A percentile compares a stretch with the other conserved stretches of the same genome.
phyloP scores from a whole-genome alignment of 2,888 invertebrate species.

The Eupithecia vulgata region DNA sequence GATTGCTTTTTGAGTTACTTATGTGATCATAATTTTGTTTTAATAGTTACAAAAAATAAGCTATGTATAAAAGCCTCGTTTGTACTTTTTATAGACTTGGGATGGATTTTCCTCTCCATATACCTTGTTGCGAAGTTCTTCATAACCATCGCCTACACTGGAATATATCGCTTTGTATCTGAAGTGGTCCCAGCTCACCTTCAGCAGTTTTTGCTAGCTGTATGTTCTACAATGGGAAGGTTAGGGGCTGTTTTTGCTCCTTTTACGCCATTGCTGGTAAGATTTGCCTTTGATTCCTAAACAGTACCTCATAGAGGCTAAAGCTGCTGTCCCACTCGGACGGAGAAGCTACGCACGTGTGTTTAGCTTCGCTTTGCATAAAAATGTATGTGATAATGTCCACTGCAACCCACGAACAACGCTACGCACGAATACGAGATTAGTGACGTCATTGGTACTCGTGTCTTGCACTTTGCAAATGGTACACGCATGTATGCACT shows the following conservation, averaged over 20 bases:
- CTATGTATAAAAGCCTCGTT: too few species aligned
- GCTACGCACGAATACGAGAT: too few species aligned
- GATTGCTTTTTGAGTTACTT: neutral
- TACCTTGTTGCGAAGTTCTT: conserved; percentile 87
- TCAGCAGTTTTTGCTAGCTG: conserved; percentile 85
- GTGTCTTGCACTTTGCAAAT: too few species aligned
- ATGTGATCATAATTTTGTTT: neutral
- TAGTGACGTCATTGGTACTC: too few species aligned
- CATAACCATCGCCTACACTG: conserved; percentile 86
- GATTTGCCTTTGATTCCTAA: conserved; percentile 44
- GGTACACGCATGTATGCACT: too few species aligned
- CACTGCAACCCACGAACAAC: too few species aligned
- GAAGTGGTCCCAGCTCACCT: conserved; percentile 88
- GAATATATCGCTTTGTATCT: conserved; percentile 87
- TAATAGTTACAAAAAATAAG: neutral
- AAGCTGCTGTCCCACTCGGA: too few species aligned
- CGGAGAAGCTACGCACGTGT: too few species aligned
- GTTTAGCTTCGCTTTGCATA: too few species aligned
- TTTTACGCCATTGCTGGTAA: conserved; percentile 86
- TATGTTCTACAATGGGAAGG: conserved; percentile 86
- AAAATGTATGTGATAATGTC: too few species aligned
- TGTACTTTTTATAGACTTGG: conserved; percentile 56
- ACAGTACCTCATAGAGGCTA: neutral
- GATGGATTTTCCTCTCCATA: conserved; percentile 76
- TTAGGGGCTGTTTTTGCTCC: conserved; percentile 87